A percentile compares a stretch with the other conserved stretches of the same genome.
Conservation (phyloP, 1,140 invertebrate species). For the Limonius californicus region DNA sequence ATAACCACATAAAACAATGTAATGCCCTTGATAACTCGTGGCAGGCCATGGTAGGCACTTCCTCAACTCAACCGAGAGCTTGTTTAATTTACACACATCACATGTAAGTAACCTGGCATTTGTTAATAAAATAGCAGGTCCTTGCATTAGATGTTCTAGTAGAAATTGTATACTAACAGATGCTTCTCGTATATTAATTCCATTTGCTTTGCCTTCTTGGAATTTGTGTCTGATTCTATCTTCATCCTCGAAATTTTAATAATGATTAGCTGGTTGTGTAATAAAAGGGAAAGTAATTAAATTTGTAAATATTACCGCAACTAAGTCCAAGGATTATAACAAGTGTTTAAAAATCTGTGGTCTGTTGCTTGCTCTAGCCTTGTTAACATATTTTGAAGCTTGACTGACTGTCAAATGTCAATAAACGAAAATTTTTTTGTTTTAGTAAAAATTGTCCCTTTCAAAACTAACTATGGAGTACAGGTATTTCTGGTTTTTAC, state of each 20-base stretch:
- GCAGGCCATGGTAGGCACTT: slow-evolving; percentile 49
- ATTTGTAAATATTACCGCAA: too few species aligned
- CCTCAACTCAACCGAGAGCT: slow-evolving; percentile 51
- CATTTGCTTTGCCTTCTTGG: slow-evolving; percentile 51
- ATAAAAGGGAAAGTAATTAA: too few species aligned
- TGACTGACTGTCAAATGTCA: too few species aligned
- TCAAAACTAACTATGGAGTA: too few species aligned
- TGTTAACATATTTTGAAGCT: too few species aligned
- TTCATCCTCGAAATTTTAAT: slow-evolving; percentile 62
- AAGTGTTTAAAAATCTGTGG: too few species aligned
- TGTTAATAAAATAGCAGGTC: slow-evolving; percentile 61
- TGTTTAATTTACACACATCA: slow-evolving; percentile 58
- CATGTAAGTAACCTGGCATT: slow-evolving; percentile 63
- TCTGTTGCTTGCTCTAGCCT: too few species aligned
- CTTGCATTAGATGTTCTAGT: slow-evolving; percentile 54
- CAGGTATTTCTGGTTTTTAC: too few species aligned
- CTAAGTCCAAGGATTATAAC: too few species aligned
- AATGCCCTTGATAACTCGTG: slow-evolving; percentile 56
- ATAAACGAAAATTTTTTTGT: too few species aligned
- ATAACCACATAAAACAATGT: slow-evolving; percentile 60
- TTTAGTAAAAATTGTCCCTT: too few species aligned
- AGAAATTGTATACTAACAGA: slow-evolving; percentile 53
- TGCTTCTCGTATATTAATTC: slow-evolving; percentile 54
- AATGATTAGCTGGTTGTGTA: too few species aligned
- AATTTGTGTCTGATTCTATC: slow-evolving; percentile 60